These are phyloP conservation scores for Gambusia affinis DNA, from an alignment of 2,113 vertebrate genomes.

Conservation along the genomic window DNA sequence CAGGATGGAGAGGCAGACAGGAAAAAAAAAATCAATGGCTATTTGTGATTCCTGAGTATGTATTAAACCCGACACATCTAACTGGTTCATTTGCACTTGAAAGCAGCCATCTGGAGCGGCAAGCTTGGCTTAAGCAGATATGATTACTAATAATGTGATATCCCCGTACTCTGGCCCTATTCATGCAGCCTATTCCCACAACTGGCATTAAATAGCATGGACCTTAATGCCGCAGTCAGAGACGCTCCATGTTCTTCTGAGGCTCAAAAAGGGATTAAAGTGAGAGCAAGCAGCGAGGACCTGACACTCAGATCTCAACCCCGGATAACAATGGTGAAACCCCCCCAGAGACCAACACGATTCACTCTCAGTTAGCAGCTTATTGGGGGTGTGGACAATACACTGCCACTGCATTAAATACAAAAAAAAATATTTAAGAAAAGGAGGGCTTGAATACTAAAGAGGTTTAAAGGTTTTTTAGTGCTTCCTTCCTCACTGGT, in stretches of 20 bases:
- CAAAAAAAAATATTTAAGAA: constrained; percentile 48
- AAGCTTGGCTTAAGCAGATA: constrained; percentile 99
- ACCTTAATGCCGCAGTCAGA: constrained; percentile 76
- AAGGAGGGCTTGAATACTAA: constrained; percentile 48
- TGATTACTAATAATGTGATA: constrained; percentile 99
- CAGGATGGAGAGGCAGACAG: constrained; percentile 86
- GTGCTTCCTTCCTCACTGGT: constrained; percentile 42
- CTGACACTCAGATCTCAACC: constrained; percentile 70
- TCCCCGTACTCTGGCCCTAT: constrained; percentile 96
- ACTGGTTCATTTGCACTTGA: constrained; percentile 99
- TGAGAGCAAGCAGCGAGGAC: constrained; percentile 82
- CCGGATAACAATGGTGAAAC: constrained; percentile 65
- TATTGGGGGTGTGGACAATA: constrained; percentile 69
- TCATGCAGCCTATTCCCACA: constrained; percentile 95
- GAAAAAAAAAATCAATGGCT: constrained; percentile 97
- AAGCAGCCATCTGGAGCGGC: constrained; percentile 99
- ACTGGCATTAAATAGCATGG: constrained; percentile 91
- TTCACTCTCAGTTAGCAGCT: constrained; percentile 63
- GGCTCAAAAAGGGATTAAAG: constrained; percentile 81
- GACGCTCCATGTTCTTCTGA: constrained; percentile 76
- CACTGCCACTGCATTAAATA: constrained; percentile 67
- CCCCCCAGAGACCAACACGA: constrained; percentile 57
- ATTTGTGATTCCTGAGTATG: constrained; percentile 99
- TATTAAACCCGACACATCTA: constrained; percentile 99
- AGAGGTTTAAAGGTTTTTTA: constrained; percentile 63